Evolutionary conservation across 1,140 invertebrate genomes (phyloP).

Genomic region (Trichonephila clavata): DNA sequence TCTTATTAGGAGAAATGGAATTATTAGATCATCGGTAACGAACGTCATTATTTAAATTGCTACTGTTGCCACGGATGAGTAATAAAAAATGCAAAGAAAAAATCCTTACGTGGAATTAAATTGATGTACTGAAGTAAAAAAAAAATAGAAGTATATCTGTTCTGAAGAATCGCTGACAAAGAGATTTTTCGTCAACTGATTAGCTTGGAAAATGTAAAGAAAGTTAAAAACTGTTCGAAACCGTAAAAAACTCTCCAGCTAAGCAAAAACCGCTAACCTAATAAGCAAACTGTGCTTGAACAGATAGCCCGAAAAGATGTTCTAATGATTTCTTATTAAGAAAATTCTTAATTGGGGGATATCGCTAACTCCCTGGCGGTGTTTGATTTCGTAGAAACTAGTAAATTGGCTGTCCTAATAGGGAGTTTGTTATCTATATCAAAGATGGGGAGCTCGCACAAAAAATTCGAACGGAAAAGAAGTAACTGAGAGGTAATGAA

Average conservation of each 20-base stretch:
- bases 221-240: constrained; percentile 24
- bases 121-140: not conserved
- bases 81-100: not conserved
- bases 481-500: not conserved
- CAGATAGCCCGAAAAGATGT: constrained; percentile 25
- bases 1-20: constrained; percentile 44
- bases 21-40: not conserved
- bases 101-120: not conserved
- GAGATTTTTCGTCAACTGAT: not conserved
- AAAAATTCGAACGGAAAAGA: not conserved
- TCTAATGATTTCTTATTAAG: constrained; percentile 51
- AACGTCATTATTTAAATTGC: constrained; percentile 46
- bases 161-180: constrained; percentile 42
- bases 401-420: constrained; percentile 48
- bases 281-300: constrained; percentile 12
- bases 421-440: constrained; percentile 14
- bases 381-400: constrained; percentile 43
- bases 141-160: not conserved
- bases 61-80: not conserved
- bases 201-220: constrained; percentile 7
- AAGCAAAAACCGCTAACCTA: constrained; percentile 52
- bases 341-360: constrained; percentile 56
- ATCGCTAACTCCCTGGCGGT: not conserved
- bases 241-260: constrained; percentile 9
- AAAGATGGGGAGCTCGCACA: not conserved